Percentiles rank a stretch among this genome's conserved stretches.
Evolutionary conservation across 2,888 invertebrate species (phyloP).

Genomic region (Altica lythri): DNA sequence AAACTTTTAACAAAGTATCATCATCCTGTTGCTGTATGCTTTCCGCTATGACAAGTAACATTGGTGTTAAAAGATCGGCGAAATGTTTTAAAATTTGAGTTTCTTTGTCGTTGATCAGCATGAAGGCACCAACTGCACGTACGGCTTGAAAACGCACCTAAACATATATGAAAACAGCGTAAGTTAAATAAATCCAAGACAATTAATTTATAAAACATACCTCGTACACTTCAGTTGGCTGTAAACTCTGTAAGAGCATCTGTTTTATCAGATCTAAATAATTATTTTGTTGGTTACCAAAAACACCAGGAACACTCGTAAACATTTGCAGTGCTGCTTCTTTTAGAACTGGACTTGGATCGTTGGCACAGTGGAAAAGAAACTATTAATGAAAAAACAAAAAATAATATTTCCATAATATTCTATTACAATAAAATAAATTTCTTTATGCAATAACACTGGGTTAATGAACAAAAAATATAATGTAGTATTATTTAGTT

Average conservation of each 20-base stretch:
- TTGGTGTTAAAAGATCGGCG: slow-evolving; percentile 78
- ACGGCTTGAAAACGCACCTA: slow-evolving; percentile 79
- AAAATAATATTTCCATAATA: too few species aligned
- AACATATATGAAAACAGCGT: neutral
- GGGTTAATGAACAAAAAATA: too few species aligned
- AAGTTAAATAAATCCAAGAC: neutral
- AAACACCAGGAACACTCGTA: slow-evolving; percentile 93
- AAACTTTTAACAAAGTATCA: slow-evolving; percentile 87
- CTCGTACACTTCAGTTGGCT: slow-evolving; percentile 70
- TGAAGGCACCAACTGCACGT: slow-evolving; percentile 83
- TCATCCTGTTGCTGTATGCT: slow-evolving; percentile 85
- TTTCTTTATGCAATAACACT: too few species aligned
- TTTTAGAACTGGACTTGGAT: slow-evolving; percentile 80
- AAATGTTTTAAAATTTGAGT: slow-evolving; percentile 88
- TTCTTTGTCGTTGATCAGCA: slow-evolving; percentile 92
- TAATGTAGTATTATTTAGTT: too few species aligned
- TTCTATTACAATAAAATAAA: too few species aligned
- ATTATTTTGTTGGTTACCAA: slow-evolving; percentile 92
- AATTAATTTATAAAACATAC: neutral
- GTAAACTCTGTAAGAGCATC: slow-evolving; percentile 83
- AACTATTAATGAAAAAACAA: slow-evolving; percentile 60
- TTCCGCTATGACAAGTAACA: slow-evolving; percentile 78
- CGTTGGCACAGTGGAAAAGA: slow-evolving; percentile 91
- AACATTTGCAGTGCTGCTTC: slow-evolving; percentile 95
- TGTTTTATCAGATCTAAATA: slow-evolving; percentile 93